Percentiles rank a stretch among this genome's conserved stretches.
These are phyloP conservation scores for Pygoscelis antarcticus DNA, from an alignment of 2,113 vertebrate species.

Conservation along the genomic window DNA sequence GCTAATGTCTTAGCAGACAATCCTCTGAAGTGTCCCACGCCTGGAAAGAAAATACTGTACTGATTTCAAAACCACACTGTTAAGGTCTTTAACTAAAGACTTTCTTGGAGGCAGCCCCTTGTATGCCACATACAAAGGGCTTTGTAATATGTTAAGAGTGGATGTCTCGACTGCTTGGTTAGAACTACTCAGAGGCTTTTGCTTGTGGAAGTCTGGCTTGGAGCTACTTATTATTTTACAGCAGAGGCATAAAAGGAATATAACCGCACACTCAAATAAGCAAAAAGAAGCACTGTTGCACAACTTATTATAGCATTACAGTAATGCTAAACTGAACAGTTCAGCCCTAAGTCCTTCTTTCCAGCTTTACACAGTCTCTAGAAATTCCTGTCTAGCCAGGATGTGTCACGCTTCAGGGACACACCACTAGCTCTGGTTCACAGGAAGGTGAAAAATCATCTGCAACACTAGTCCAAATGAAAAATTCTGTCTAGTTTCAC, in stretches of 20 bases:
- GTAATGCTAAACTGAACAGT: not conserved
- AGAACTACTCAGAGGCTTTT: not conserved
- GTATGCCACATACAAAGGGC: not conserved
- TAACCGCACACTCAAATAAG: not conserved
- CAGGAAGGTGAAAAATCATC: not conserved
- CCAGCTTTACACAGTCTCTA: not conserved
- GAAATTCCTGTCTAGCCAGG: not conserved
- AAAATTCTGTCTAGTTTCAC: not conserved
- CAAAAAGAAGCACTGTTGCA: not conserved
- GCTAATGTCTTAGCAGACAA: not conserved
- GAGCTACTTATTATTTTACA: not conserved
- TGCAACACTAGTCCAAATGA: not conserved
- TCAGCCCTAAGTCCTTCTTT: not conserved
- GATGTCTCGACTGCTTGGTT: not conserved
- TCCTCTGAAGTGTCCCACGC: not conserved
- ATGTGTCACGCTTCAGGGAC: not conserved
- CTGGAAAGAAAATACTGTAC: not conserved
- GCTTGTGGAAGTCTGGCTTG: not conserved
- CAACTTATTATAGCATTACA: not conserved
- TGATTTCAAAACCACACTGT: not conserved
- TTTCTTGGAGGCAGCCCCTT: not conserved
- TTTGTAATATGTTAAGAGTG: not conserved
- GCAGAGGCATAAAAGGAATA: not conserved
- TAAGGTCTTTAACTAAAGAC: not conserved
- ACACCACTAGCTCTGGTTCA: not conserved